phyloP scores from a whole-genome alignment of 2,113 vertebrate species.

The Oceanodroma tethys region DNA sequence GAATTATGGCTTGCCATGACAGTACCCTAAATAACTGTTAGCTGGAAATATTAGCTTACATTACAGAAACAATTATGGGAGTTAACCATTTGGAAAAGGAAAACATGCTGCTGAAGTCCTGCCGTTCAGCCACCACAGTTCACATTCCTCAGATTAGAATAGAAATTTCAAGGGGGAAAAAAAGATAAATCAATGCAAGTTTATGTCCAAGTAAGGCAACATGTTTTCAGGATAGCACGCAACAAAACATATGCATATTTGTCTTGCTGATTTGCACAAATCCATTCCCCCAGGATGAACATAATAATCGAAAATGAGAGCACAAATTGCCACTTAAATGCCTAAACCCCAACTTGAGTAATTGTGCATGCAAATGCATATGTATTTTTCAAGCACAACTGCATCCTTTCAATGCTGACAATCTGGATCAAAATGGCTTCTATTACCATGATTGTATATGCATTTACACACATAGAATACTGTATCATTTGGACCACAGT shows the following conservation, averaged over 20 bases:
- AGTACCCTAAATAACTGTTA: conserved; percentile 48
- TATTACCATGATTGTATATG: not conserved
- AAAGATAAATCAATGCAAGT: not conserved
- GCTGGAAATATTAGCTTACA: conserved; percentile 25
- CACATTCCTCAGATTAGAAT: not conserved
- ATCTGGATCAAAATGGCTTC: conserved; percentile 3
- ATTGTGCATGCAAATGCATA: not conserved
- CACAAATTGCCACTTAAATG: conserved; percentile 31
- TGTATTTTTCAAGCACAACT: conserved; percentile 31
- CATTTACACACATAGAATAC: not conserved
- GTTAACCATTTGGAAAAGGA: conserved; percentile 48
- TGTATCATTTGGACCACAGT: not conserved
- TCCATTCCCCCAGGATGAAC: not conserved
- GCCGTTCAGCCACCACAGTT: not conserved
- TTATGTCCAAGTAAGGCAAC: not conserved
- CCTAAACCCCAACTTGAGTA: not conserved
- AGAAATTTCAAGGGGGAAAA: not conserved
- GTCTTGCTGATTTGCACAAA: conserved; percentile 11
- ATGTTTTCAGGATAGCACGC: not conserved
- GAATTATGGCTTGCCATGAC: not conserved
- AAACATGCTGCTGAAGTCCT: conserved; percentile 1
- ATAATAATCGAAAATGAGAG: not conserved
- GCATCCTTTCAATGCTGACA: conserved; percentile 6
- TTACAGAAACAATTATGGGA: conserved; percentile 47
- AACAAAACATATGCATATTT: conserved; percentile 20